phyloP scores from a whole-genome alignment of 1,140 invertebrate species.

The Heliconius melpomene region DNA sequence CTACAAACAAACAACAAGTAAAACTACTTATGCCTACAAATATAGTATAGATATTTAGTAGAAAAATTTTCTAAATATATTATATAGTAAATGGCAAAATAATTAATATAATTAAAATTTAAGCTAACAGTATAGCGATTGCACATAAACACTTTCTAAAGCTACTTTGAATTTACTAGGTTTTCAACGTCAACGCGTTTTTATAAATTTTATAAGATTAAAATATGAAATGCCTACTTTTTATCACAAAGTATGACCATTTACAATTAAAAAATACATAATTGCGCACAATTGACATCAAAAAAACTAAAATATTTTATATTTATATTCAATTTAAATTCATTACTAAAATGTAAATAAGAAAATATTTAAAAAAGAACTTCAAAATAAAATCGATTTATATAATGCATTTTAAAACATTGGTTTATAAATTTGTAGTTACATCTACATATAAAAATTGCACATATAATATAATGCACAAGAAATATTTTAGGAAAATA shows the following conservation, averaged over 20 bases:
- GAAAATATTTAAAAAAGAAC: neutral
- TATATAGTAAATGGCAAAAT: constrained; percentile 34
- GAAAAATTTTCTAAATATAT: constrained; percentile 26
- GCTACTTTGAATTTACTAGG: constrained; percentile 12
- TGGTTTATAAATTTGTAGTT: constrained; percentile 19
- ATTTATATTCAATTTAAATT: neutral
- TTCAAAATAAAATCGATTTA: neutral
- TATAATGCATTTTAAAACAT: constrained; percentile 5
- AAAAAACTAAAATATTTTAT: neutral
- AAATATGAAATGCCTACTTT: neutral
- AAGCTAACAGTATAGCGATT: constrained; percentile 30
- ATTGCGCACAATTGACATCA: neutral
- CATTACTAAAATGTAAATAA: neutral
- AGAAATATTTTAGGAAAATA: constrained; percentile 17
- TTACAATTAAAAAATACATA: neutral
- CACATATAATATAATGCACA: constrained; percentile 59
- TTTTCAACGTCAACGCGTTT: neutral
- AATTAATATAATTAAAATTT: constrained; percentile 25
- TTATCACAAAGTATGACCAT: neutral
- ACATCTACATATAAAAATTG: constrained; percentile 48
- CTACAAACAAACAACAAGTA: constrained; percentile 21
- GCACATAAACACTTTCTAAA: constrained; percentile 31
- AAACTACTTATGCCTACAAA: neutral
- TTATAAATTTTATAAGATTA: neutral
- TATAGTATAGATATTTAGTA: constrained; percentile 17